A percentile compares a stretch with the other conserved stretches of the same genome.
Conservation (phyloP, 2,888 invertebrate genomes). For the Apoderus coryli region DNA sequence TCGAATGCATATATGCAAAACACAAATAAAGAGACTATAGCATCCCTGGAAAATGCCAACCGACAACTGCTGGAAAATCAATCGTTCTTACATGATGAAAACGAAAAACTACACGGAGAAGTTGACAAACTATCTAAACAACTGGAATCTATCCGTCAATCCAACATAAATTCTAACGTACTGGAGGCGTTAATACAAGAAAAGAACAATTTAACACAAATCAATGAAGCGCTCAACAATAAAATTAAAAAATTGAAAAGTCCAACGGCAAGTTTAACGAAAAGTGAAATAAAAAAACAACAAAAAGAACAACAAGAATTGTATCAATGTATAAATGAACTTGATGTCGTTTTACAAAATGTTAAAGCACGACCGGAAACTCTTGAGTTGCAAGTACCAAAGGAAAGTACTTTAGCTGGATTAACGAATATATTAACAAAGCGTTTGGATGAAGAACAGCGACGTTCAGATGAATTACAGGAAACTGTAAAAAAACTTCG, state of each 20-base stretch:
- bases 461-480: conserved; percentile 15
- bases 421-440: conserved; percentile 15
- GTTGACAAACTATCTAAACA: conserved; percentile 16
- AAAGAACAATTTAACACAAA: conserved; percentile 15
- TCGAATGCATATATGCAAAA: no score
- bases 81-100: conserved; percentile 18
- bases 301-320: conserved; percentile 16
- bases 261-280: conserved; percentile 10
- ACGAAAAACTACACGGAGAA: conserved; percentile 19
- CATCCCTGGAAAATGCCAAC: conserved; percentile 14
- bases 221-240: conserved; percentile 17
- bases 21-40: conserved; percentile 4
- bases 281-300: conserved; percentile 13
- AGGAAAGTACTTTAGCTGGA: conserved; percentile 15
- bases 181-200: conserved; percentile 16
- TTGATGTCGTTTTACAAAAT: conserved; percentile 18
- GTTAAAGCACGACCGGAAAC: conserved; percentile 16
- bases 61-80: conserved; percentile 18
- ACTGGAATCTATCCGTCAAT: conserved; percentile 15
- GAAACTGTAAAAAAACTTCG: conserved; percentile 19
- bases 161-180: conserved; percentile 16
- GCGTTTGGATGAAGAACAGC: conserved; percentile 19
- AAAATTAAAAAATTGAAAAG: conserved; percentile 15
- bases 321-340: conserved; percentile 17
- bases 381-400: conserved; percentile 15